A percentile compares a stretch with the other conserved stretches of the same genome.
Evolutionary conservation across 2,888 invertebrate genomes (phyloP).

Genomic region (Silvanus unidentatus): DNA sequence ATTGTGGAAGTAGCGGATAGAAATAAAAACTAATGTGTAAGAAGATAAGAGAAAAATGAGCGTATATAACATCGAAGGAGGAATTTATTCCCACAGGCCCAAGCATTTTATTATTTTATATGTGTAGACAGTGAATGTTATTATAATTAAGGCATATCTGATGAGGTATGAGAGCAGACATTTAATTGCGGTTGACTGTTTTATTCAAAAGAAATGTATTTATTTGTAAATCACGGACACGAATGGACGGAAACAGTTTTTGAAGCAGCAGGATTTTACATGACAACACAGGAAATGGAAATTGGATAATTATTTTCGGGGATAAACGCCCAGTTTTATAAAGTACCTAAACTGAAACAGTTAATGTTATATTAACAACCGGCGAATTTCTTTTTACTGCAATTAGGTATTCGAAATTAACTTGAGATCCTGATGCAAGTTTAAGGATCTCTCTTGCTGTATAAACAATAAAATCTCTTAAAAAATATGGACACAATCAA

Average conservation of each 20-base stretch:
- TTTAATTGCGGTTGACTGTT: conserved; percentile 31
- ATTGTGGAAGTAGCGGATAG: conserved; percentile 26
- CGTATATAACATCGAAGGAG: conserved; percentile 11
- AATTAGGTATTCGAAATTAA: too few relatives aligned
- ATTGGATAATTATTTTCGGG: conserved; percentile 26
- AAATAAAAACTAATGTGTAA: conserved; percentile 31
- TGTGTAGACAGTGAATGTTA: conserved; percentile 31
- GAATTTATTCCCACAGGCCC: conserved; percentile 33
- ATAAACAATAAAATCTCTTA: conserved; percentile 4
- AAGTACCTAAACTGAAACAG: too few relatives aligned
- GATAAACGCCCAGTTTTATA: neutral
- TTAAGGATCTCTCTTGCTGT: neutral
- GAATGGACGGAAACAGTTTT: conserved; percentile 11
- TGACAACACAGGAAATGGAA: conserved; percentile 27
- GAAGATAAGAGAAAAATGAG: conserved; percentile 20
- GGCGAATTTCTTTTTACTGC: too few relatives aligned
- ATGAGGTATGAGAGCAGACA: conserved; percentile 39
- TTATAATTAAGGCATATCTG: conserved; percentile 43
- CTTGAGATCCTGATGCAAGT: too few relatives aligned
- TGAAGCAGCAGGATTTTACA: conserved; percentile 7
- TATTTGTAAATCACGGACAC: conserved; percentile 10
- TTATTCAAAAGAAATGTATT: conserved; percentile 20
- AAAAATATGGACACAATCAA: conserved; percentile 16
- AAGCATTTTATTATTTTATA: conserved; percentile 39
- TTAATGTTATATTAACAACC: too few relatives aligned